Evolutionary conservation across 1,140 invertebrate species (phyloP).

Genomic region (Lasaia peninsularis): DNA sequence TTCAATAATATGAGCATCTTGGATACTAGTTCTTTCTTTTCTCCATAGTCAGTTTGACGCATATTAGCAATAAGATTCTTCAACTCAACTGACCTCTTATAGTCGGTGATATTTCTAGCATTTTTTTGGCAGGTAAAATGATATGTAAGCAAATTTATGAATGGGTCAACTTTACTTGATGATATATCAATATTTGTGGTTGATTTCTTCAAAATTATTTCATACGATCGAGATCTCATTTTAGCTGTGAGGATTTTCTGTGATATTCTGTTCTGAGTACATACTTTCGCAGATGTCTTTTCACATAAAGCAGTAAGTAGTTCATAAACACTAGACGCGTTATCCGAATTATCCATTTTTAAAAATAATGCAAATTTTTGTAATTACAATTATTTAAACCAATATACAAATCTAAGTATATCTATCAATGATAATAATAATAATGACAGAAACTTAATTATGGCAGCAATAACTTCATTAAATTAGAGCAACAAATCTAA

Average conservation of each 20-base stretch:
- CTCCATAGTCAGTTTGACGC: constrained; percentile 37
- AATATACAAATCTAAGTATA: no score
- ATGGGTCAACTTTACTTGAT: constrained; percentile 34
- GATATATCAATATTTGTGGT: constrained; percentile 32
- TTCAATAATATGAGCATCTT: constrained; percentile 45
- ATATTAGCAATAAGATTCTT: constrained; percentile 46
- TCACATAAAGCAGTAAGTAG: constrained; percentile 55
- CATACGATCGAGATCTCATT: constrained; percentile 59
- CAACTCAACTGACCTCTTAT: constrained; percentile 47
- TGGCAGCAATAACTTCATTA: no score
- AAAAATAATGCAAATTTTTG: not conserved
- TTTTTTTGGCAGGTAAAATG: constrained; percentile 48
- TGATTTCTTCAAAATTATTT: constrained; percentile 59
- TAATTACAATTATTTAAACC: no score
- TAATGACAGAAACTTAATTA: no score
- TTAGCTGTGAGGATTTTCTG: constrained; percentile 42
- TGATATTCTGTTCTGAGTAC: constrained; percentile 41
- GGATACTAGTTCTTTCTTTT: constrained; percentile 40
- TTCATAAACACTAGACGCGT: constrained; percentile 51
- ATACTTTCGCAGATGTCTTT: constrained; percentile 51
- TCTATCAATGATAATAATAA: no score
- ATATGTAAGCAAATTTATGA: constrained; percentile 52
- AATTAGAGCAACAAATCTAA: no score
- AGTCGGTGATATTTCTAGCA: constrained; percentile 54
- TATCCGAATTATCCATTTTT: not conserved